A percentile compares a stretch with the other conserved stretches of the same genome.
Evolutionary conservation across 2,888 invertebrate genomes (phyloP).

Genomic region (Epistrophe eligans): DNA sequence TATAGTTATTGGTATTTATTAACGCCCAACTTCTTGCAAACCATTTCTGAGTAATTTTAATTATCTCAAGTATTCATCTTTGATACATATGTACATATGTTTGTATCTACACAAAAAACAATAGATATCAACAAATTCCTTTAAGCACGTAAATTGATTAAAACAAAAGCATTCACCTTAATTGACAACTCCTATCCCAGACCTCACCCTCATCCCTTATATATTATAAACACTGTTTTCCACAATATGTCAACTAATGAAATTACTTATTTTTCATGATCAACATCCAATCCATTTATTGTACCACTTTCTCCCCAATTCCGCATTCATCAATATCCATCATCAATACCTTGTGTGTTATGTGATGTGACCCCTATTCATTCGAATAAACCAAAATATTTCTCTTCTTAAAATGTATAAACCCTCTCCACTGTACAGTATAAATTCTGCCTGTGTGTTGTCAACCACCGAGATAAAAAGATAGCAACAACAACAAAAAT

Average conservation of each 20-base stretch:
- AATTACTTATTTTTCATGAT: conserved; percentile 44
- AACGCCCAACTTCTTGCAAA: too few species aligned
- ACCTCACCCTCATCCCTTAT: neutral
- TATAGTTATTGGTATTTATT: too few species aligned
- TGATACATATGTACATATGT: too few species aligned
- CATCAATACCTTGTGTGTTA: conserved; percentile 51
- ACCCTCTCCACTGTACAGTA: conserved; percentile 5
- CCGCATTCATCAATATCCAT: conserved; percentile 66
- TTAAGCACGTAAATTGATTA: neutral
- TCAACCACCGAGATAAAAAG: conserved; percentile 11
- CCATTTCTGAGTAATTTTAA: neutral
- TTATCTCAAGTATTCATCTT: neutral
- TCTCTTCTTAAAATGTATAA: conserved; percentile 46
- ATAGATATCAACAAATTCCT: neutral
- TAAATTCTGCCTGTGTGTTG: neutral
- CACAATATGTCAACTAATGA: conserved; percentile 31
- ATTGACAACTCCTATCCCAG: neutral
- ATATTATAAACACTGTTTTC: neutral
- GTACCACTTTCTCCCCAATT: conserved; percentile 17
- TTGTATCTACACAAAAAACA: neutral
- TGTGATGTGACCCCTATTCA: conserved; percentile 52
- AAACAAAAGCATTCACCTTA: conserved; percentile 12
- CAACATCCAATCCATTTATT: conserved; percentile 42
- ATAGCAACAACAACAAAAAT: neutral
- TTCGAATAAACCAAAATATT: conserved; percentile 55